Conservation (phyloP, 2,797 vertebrate genomes). For the Rachycentron canadum region DNA sequence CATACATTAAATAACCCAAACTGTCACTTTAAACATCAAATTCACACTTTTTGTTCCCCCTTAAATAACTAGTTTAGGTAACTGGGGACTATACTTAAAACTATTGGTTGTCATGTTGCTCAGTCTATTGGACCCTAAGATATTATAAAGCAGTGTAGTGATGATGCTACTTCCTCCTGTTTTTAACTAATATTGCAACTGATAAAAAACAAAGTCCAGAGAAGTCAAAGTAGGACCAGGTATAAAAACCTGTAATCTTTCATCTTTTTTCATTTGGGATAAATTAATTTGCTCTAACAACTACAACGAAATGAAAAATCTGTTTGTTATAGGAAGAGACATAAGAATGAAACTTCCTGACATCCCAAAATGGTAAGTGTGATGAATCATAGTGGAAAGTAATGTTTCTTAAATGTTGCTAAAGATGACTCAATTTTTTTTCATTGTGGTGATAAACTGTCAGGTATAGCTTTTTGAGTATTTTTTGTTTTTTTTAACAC, state of each 20-base stretch:
- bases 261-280: background rate
- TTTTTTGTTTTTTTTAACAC: too few relatives aligned
- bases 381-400: constrained; percentile 15
- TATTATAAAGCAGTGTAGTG: too few relatives aligned
- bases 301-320: background rate
- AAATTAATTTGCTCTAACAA: background rate
- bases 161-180: too few relatives aligned
- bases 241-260: background rate
- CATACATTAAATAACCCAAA: too few relatives aligned
- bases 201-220: too few relatives aligned
- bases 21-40: background rate
- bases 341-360: constrained; percentile 76
- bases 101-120: background rate
- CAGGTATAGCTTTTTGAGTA: background rate
- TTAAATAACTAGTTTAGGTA: background rate
- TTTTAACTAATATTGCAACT: too few relatives aligned
- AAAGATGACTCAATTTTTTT: background rate
- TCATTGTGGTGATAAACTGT: background rate
- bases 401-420: background rate
- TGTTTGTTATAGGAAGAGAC: constrained; percentile 77
- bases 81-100: background rate
- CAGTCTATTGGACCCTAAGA: too few relatives aligned
- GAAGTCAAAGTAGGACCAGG: background rate
- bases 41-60: background rate
- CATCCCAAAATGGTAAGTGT: constrained; percentile 80